Base-by-base conservation (phyloP, 2,888 invertebrate species). In the Cephonodes hylas region DNA sequence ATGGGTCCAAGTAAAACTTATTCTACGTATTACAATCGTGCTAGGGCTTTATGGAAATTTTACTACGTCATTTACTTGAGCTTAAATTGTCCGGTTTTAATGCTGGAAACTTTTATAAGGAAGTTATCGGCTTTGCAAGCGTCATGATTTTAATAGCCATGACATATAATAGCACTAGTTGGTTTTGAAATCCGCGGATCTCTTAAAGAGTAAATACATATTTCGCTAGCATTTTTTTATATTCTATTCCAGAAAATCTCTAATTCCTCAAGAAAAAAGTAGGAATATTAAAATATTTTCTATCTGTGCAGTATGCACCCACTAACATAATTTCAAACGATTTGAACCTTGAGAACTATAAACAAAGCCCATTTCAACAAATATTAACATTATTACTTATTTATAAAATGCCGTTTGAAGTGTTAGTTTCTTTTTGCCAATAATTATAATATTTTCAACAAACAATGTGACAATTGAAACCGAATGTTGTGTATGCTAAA, bases 61-160 rank as follows among this genome's bases (percentile, higher is more conserved):
- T 18, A 53, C 53, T 53, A 53, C 53, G 53, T 53, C 53, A 53
- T 53, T 31, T 27, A 31, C 53, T 53, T 53, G 18, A 31, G 53
- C 31, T 53, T 8, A 53, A 31, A 53, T 53, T 10, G 31, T 53
- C 18, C 31, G 53, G 18, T 31, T 53, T 53, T 53, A 27, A 53
- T 18, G 31, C 31, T 31, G 53, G 53, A 53, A 53, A 53, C 18
- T 31, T 53, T 53, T 18, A 53, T 31, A 53, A n/a, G 53, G 53
- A 53, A 53, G 31, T 53, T 53, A 53, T 53, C 10, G 31, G 31
- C 18, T 53, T 18, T 31, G 18, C 53, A 31, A 31, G 31, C 53
- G 53, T 53, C 53, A 31, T 31, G 31, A 8, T 31, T 48, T 53
- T 53, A 53, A 53, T 53, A 31, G 8, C 18, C 31, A 18, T 53